Percentiles rank a stretch among this genome's conserved stretches.
phyloP scores from a whole-genome alignment of 2,888 invertebrate genomes.

The Napeogenes sylphis region DNA sequence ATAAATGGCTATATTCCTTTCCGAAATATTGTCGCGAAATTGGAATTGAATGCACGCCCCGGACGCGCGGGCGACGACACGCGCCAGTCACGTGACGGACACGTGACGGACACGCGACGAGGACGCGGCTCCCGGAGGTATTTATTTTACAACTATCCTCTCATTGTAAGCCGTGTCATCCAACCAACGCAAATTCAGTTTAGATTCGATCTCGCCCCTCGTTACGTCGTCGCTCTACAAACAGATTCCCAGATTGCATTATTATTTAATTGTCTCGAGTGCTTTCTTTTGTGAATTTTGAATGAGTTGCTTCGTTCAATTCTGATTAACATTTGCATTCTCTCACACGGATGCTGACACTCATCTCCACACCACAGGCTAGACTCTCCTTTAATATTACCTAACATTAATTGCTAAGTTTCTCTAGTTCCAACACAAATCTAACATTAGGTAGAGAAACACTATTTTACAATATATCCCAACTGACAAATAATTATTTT shows the following conservation, averaged over 20 bases:
- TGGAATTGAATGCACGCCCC: slow-evolving; percentile 31
- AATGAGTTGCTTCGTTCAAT: slow-evolving; percentile 39
- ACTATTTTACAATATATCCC: not conserved
- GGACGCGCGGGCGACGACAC: slow-evolving; percentile 36
- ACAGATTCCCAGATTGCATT: slow-evolving; percentile 66
- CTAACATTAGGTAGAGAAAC: too few species aligned
- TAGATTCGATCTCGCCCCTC: slow-evolving; percentile 66
- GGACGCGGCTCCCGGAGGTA: slow-evolving; percentile 39
- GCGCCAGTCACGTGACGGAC: slow-evolving; percentile 48
- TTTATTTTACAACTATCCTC: slow-evolving; percentile 73
- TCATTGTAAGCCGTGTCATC: slow-evolving; percentile 66
- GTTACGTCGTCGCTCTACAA: slow-evolving; percentile 53
- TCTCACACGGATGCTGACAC: not conserved
- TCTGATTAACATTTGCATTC: slow-evolving; percentile 26
- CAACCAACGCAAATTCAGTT: slow-evolving; percentile 60
- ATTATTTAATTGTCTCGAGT: slow-evolving; percentile 72
- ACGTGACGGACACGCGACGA: slow-evolving; percentile 49
- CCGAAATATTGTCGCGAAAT: slow-evolving; percentile 50
- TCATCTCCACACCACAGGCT: too few species aligned
- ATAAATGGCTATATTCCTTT: slow-evolving; percentile 61
- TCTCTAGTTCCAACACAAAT: not conserved
- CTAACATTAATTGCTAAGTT: not conserved
- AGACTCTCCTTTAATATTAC: too few species aligned
- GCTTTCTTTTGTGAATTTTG: slow-evolving; percentile 50
- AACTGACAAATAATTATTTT: not conserved